Percentiles rank a stretch among this genome's conserved stretches.
These are phyloP conservation scores for Trypoxylon attenuatum DNA, from an alignment of 2,888 invertebrate species.

Conservation along the genomic window DNA sequence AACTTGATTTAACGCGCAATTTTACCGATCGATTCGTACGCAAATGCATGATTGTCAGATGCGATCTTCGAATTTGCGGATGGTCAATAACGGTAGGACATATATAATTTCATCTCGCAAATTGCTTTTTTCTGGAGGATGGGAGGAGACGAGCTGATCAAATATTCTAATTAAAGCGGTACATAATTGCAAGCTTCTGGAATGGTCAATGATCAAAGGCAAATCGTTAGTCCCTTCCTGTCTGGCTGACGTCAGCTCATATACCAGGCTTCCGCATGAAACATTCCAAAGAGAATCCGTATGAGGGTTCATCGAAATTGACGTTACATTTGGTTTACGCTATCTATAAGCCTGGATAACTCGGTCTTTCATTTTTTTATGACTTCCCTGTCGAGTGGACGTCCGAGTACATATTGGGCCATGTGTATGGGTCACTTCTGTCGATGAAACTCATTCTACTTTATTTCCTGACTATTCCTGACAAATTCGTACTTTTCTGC, in stretches of 20 bases:
- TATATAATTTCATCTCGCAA: background rate
- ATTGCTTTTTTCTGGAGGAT: background rate
- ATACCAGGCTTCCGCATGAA: slow-evolving; percentile 29
- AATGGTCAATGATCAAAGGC: slow-evolving; percentile 35
- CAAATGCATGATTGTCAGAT: background rate
- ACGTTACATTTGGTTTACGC: background rate
- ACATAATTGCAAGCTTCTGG: slow-evolving; percentile 28
- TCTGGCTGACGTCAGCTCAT: slow-evolving; percentile 18
- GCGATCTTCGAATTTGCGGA: no score
- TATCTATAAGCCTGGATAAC: background rate
- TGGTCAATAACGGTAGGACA: no score
- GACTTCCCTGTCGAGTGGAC: background rate
- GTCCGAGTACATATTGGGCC: background rate
- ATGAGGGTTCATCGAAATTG: slow-evolving; percentile 24
- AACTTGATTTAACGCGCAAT: no score
- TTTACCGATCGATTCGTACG: slow-evolving; percentile 11
- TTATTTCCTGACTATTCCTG: no score
- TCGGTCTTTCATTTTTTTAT: background rate
- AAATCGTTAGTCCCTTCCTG: slow-evolving; percentile 35
- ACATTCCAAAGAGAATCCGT: slow-evolving; percentile 29
- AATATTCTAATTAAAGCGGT: slow-evolving; percentile 42
- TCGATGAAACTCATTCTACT: no score
- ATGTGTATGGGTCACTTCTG: background rate
- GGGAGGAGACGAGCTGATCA: slow-evolving; percentile 6
- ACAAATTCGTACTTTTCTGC: no score